Evolutionary conservation across 1,140 invertebrate genomes (phyloP).

Genomic region (Geopemphigus sp.): DNA sequence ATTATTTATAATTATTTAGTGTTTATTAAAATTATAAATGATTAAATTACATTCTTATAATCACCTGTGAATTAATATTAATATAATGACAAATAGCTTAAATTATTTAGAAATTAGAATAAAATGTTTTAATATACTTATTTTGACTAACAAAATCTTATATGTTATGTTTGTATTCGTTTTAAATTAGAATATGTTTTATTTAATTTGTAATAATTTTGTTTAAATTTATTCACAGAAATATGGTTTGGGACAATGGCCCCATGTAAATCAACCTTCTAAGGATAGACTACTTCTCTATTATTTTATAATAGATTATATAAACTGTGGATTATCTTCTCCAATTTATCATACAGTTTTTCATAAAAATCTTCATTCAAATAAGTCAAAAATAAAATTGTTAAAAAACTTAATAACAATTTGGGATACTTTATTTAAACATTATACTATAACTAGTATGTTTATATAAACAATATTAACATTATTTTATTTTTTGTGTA

Average conservation of each 20-base stretch:
- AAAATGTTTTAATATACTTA: no score
- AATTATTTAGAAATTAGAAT: no score
- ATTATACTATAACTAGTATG: constrained; percentile 12
- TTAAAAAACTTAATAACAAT: background rate
- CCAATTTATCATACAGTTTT: background rate
- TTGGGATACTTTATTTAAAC: constrained; percentile 1
- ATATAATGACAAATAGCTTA: no score
- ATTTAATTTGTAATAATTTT: no score
- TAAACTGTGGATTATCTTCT: constrained; percentile 17
- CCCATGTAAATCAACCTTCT: background rate
- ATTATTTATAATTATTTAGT: background rate
- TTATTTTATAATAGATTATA: constrained; percentile 32
- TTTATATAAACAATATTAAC: background rate
- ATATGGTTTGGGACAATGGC: background rate
- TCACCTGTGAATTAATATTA: no score
- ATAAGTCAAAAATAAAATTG: constrained; percentile 5
- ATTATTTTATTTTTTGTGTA: background rate
- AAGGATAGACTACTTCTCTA: background rate
- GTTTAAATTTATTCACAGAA: constrained; percentile 4
- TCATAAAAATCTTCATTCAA: background rate
- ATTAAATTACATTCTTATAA: no score
- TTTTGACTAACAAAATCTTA: no score
- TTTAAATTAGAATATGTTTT: no score
- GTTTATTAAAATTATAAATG: no score
- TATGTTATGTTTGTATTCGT: no score